These are phyloP conservation scores for Clivina fossor DNA, from an alignment of 2,888 invertebrate species.

Conservation along the genomic window DNA sequence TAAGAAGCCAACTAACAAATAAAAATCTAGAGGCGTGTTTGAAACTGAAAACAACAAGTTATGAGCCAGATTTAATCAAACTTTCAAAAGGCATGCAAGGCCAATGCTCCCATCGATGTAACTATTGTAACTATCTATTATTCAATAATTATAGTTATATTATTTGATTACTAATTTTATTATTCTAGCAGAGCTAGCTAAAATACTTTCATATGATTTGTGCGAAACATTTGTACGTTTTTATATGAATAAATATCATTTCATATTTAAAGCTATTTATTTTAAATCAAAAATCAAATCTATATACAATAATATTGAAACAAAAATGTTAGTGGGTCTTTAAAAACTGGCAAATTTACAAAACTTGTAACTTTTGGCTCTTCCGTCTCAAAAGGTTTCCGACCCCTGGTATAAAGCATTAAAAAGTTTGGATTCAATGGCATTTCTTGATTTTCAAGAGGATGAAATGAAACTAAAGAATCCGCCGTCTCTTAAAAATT, in stretches of 20 bases:
- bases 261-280: slow-evolving; percentile 13
- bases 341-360: background rate
- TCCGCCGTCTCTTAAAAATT: too few species aligned
- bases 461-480: too few species aligned
- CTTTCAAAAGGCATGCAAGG: slow-evolving; percentile 13
- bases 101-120: too few species aligned
- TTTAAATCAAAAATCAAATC: slow-evolving; percentile 10
- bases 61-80: slow-evolving; percentile 5
- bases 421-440: too few species aligned
- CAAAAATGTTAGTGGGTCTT: background rate
- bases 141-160: slow-evolving; percentile 18
- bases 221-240: slow-evolving; percentile 8
- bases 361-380: slow-evolving; percentile 19
- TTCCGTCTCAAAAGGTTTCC: slow-evolving; percentile 12
- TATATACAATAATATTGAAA: background rate
- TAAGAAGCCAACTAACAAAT: slow-evolving; percentile 19
- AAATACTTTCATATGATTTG: background rate
- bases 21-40: slow-evolving; percentile 29
- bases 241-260: slow-evolving; percentile 16
- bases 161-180: background rate
- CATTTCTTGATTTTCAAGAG: too few species aligned
- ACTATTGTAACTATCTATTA: too few species aligned
- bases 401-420: too few species aligned
- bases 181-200: background rate
- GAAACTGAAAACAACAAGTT: slow-evolving; percentile 34